Base-by-base conservation (phyloP, 2,888 invertebrate genomes). In the Herminia tarsipennalis region DNA sequence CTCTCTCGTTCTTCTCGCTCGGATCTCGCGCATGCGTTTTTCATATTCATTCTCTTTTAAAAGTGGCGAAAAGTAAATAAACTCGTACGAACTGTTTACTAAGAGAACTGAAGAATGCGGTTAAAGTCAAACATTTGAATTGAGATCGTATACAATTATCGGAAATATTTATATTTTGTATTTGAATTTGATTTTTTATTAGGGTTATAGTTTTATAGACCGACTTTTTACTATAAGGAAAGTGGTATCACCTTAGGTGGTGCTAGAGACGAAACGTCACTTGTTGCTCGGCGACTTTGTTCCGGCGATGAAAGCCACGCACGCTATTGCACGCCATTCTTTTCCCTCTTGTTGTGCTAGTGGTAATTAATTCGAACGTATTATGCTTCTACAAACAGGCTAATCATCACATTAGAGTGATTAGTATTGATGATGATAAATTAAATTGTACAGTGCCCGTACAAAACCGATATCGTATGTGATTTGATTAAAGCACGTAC, bases 11-110 rank as follows among this genome's bases (percentile, higher is more conserved):
- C 74, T 78, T 88, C 88, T 79, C 83, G 46, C 80, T 86, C 83
- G 56, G 61, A 53, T 57, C 63, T 73, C 78, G 78, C 90, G 89
- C 91, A 88, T 33, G 90, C 91, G 90, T 77, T 30, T 30, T 66
- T 9, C 51, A 39, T 35, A 41, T 56, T 67, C 68, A 66, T 78
- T 82, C 78, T 80, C 80, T 83, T 88, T 87, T 77, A 83, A 87
- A 89, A 90, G 82, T 89, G 78, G 76, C 76, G 76, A 80, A 88
- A 89, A 87, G 88, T 90, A 90, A 90, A 90, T 90, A 89, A 88
- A 89, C 86, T 87, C 77, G 67, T 74, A 79, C 73, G 78, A 87
- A 84, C 71, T 81, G 80, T 85, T 87, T 85, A 80, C 78, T 71
- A 78, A 77, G 74, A 73, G 76, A 76, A 78, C 70, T 73, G 70